Base-by-base conservation (phyloP, 2,113 vertebrate genomes). In the Chlamydotis undulata region DNA sequence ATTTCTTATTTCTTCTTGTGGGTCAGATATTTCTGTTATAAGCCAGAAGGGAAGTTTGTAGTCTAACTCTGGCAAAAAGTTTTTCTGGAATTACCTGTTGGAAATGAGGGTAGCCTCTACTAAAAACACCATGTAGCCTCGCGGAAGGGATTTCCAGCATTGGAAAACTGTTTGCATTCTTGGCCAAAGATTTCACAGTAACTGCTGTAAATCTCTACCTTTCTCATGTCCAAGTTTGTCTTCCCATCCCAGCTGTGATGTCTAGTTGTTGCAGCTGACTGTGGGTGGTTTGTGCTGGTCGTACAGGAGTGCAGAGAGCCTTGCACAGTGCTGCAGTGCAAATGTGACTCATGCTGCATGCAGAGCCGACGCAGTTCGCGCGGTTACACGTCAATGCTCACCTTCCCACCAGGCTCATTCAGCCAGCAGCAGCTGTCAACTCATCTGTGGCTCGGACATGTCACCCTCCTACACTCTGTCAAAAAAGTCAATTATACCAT, bases 341-440 rank as follows among this genome's bases (percentile, higher is more conserved):
- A 6, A 4, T 4, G 39, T 64, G 89, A 63, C 89, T 86, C 50
- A 31, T 2, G 53, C 18, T 45, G 56, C 43, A 3, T 10, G 29
- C 1, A 6, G 68, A 77, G 37, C 63, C 35, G 1, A 9, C 5
- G 8, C 0, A 0, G 15, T 49, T 68, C 8, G 1, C 2, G 6
- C 35, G 3, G 33, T 31, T 61, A n/a, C 43, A 31, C 0, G 1
- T 84, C 47, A 18, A 41, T 70, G 73, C 68, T 85, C 41, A 65
- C 76, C 91, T 93, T 86, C 83, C 80, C 73, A 63, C 76, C 23
- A 61, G 45, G 16, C 68, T 77, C 7, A n/a, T 78, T 90, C 68
- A 86, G 37, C 78, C 71, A 45, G 57, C 78, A 85, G 63, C 71
- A 73, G 50, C 92, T 92, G 76, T 77, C 79, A 86, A 1, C 73